Conservation (phyloP, 2,888 invertebrate species). For the Orchesellides sinensis region DNA sequence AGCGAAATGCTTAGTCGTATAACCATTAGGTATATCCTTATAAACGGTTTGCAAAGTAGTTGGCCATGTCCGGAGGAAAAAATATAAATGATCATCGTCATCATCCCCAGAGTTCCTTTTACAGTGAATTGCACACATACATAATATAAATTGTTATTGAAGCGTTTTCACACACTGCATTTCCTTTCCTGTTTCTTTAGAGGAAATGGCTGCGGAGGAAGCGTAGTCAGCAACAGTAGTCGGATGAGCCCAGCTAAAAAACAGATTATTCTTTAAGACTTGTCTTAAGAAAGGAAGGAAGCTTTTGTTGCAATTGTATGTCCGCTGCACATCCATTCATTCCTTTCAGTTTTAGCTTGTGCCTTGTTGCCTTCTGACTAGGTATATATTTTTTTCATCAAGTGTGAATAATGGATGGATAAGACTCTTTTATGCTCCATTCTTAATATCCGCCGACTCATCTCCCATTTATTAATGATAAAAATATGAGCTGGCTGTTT, state of each 20-base stretch:
- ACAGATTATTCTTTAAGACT: background rate
- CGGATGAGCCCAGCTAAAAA: background rate
- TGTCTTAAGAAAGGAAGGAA: background rate
- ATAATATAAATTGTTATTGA: conserved; percentile 57
- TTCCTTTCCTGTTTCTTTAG: background rate
- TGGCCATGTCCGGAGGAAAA: conserved; percentile 52
- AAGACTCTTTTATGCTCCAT: background rate
- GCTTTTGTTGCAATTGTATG: background rate
- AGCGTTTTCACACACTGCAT: conserved; percentile 15
- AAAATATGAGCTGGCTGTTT: conserved; percentile 9
- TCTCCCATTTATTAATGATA: too few species aligned
- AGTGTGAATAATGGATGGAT: conserved; percentile 60
- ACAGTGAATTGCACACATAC: conserved; percentile 41
- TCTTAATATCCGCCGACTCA: background rate
- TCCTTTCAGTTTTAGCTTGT: conserved; percentile 10
- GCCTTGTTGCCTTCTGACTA: conserved; percentile 49
- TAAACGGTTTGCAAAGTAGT: too few species aligned
- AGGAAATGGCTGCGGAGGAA: conserved; percentile 13
- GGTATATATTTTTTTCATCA: conserved; percentile 59
- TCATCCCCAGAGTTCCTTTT: conserved; percentile 9
- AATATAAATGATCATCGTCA: conserved; percentile 16
- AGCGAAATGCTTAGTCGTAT: too few species aligned
- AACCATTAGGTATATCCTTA: too few species aligned
- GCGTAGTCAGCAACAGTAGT: background rate
- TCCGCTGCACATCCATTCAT: conserved; percentile 40